Base-by-base conservation (phyloP, 1,140 invertebrate genomes). In the Lysiphlebus fabarum region DNA sequence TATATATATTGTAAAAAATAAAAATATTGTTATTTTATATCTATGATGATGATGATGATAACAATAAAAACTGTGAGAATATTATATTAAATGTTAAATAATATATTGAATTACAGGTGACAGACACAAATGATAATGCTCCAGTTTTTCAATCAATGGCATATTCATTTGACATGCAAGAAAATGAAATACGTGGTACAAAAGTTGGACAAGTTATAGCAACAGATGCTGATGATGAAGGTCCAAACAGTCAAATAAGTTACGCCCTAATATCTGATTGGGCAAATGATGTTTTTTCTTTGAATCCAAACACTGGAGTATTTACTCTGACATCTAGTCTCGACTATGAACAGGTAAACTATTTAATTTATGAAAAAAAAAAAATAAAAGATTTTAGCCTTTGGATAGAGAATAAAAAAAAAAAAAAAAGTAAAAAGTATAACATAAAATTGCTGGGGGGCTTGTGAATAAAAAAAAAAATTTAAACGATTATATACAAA, bases 101-200 rank as follows among this genome's bases (percentile, higher is more conserved):
- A n/a, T n/a, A n/a, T n/a, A 26, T 26, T 26, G 17, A 26, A 26
- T 26, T 77, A 45, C 81, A 94, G 92, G 90, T 96, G 37, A 89
- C 85, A 0, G 94, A 97, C 73, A 90, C 90, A 6, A 98, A 98
- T 72, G 95, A 98, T 82, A 96, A 96, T 75, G 86, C 91, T 2
- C 95, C 95, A 1, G 79, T 85, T n/a, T 97, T 97, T 78, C 82
- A 86, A 53, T 88, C 90, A 65, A 83, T 78, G 49, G 89, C 89
- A 0, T 96, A 95, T 72, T 93, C 92, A 8, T 94, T 95, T 73
- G 92, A 94, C 70, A 87, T 98, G 12, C 83, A 86, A 0, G 95
- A 97, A 76, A 91, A 94, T 74, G 86, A 90, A 9, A 82, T 84
- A 26, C 81, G 91, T 7, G 92, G 92, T 26, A 87, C 87, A 54